Evolutionary conservation across 2,888 invertebrate genomes (phyloP), one percentile per base, ranked within the genome.

Genomic region (Drosophila mettleri): DNA sequence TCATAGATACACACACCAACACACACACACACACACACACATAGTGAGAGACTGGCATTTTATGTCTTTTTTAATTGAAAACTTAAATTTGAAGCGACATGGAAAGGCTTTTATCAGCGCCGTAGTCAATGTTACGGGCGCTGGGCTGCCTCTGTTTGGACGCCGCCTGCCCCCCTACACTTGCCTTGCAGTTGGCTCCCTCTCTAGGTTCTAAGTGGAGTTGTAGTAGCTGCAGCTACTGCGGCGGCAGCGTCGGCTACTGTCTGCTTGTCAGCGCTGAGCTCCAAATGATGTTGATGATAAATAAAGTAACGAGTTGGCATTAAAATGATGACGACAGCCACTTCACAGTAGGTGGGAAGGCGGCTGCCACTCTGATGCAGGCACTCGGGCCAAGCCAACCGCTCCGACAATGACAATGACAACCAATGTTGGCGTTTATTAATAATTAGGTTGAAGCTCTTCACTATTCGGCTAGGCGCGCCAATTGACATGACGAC

Each of bases 11-110:
- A 64, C 66, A 69, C 51, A 62, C 60, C 38, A 12, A 60, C 68
- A 64, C 66, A 41, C 27, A 49, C 43, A 57, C 27, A 48, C 33
- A 51, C 18, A 33, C 6, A 27, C 29, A 39, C n/a, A 22, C 7
- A 59, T 33, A 54, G 9, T 53, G 14, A 36, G 9, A 46, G 36
- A 48, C 33, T 64, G 49, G 38, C 74, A 77, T 71, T 85, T 85
- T 88, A 85, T 85, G 85, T 85, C 87, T 88, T 85, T 88, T 85
- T 85, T 85, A 86, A 85, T 85, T 85, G 85, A 85, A 88, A 85
- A 88, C 85, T 88, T 85, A 85, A 85, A 88, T 85, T 85, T 85
- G 84, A 86, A 76, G 85, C 88, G 85, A 85, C 85, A 85, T 84
- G 85, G 87, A 85, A 85, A 85, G 85, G 88, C 85, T 85, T 85